phyloP scores from a whole-genome alignment of 2,113 vertebrate species.

The Promerops cafer region DNA sequence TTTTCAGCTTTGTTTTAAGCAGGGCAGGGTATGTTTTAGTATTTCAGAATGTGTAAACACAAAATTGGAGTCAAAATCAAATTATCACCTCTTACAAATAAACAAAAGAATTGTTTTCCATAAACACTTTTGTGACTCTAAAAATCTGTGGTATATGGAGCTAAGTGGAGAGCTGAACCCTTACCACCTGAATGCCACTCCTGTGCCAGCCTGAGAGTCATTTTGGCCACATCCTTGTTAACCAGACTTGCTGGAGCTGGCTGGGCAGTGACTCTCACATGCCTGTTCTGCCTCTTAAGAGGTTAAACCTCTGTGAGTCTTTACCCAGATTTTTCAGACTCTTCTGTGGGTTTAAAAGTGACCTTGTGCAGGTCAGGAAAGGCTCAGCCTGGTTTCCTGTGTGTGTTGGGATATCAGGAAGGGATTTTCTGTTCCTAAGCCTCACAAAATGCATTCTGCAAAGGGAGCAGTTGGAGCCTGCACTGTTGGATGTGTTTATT shows the following conservation, averaged over 20 bases:
- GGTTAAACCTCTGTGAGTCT: neutral
- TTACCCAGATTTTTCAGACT: neutral
- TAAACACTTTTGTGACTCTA: neutral
- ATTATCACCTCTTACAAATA: neutral
- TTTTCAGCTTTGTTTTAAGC: neutral
- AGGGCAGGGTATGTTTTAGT: neutral
- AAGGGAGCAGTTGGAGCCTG: neutral
- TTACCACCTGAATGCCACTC: neutral
- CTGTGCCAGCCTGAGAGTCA: neutral
- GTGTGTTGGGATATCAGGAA: neutral
- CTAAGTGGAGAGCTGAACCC: neutral
- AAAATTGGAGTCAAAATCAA: neutral
- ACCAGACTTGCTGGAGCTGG: neutral
- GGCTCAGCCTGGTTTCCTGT: neutral
- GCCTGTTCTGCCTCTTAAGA: neutral
- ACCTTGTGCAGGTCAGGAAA: neutral
- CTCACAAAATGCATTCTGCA: neutral
- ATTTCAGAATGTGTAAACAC: neutral
- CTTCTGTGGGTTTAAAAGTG: neutral
- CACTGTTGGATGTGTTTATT: slow-evolving; percentile 24
- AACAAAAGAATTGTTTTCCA: neutral
- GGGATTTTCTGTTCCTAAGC: neutral
- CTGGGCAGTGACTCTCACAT: neutral
- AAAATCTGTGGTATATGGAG: rapidly evolving
- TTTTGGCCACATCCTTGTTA: neutral